These are phyloP conservation scores for Rhyacichthys aspro DNA, from an alignment of 2,797 vertebrate species.

Conservation along the genomic window DNA sequence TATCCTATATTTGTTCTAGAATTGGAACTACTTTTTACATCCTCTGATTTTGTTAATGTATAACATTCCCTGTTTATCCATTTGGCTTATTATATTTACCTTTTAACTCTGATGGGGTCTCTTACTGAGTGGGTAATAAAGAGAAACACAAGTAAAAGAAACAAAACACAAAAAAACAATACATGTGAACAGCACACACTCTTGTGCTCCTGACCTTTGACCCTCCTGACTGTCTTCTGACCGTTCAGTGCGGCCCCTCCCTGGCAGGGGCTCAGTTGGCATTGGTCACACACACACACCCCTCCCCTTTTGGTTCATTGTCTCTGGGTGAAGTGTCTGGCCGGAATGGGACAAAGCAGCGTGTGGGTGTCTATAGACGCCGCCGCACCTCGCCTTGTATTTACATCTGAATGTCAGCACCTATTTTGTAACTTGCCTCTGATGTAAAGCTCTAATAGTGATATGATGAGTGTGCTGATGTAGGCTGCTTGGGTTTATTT, in stretches of 20 bases:
- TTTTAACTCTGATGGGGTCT: slow-evolving; percentile 33
- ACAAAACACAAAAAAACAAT: slow-evolving; percentile 36
- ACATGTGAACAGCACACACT: slow-evolving; percentile 31
- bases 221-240: slow-evolving; percentile 62
- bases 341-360: slow-evolving; percentile 84
- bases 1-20: slow-evolving; percentile 22
- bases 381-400: slow-evolving; percentile 65
- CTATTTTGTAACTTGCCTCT: slow-evolving; percentile 46
- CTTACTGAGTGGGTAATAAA: slow-evolving; percentile 14
- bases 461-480: slow-evolving; percentile 55
- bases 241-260: slow-evolving; percentile 39
- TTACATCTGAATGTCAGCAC: slow-evolving; percentile 68
- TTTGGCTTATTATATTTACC: slow-evolving; percentile 25
- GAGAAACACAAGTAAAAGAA: slow-evolving; percentile 12
- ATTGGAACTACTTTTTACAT: neutral
- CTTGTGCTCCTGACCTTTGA: slow-evolving; percentile 50
- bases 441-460: slow-evolving; percentile 12
- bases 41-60: slow-evolving; percentile 10
- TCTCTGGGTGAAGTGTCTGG: slow-evolving; percentile 89
- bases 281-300: slow-evolving; percentile 75
- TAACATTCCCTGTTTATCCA: slow-evolving; percentile 19
- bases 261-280: slow-evolving; percentile 68
- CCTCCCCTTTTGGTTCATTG: slow-evolving; percentile 50
- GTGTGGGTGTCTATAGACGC: slow-evolving; percentile 67
- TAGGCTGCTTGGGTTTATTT: neutral